Evolutionary conservation across 2,888 invertebrate species (phyloP).

Genomic region (Gonocerus acuteangulatus): DNA sequence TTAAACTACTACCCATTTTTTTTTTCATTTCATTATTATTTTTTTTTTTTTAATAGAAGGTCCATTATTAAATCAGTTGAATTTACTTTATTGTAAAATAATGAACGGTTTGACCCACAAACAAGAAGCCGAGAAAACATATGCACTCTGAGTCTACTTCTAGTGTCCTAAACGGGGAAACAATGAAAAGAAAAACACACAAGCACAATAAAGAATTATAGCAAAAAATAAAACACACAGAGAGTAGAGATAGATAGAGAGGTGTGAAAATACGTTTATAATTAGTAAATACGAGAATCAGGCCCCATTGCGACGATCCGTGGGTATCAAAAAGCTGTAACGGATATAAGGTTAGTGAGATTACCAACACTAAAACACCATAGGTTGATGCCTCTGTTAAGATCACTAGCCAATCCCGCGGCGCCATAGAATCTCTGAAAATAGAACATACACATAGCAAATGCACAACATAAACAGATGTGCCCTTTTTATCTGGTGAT

Average conservation of each 20-base stretch:
- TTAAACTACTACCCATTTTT: too few species aligned
- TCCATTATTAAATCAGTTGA: too few species aligned
- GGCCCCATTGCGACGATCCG: slow-evolving; percentile 37
- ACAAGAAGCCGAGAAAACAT: slow-evolving; percentile 29
- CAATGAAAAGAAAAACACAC: slow-evolving; percentile 37
- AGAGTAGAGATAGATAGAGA: slow-evolving; percentile 33
- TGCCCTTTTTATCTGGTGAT: slow-evolving; percentile 18
- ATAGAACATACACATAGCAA: slow-evolving; percentile 37
- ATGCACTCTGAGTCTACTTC: slow-evolving; percentile 33
- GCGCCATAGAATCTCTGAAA: slow-evolving; percentile 35
- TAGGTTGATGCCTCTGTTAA: slow-evolving; percentile 34
- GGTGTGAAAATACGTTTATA: slow-evolving; percentile 33
- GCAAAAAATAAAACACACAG: slow-evolving; percentile 34
- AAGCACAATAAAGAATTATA: slow-evolving; percentile 35
- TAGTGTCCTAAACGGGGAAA: slow-evolving; percentile 36
- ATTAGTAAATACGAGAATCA: slow-evolving; percentile 37
- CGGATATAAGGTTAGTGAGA: slow-evolving; percentile 37
- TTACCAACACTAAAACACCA: slow-evolving; percentile 37
- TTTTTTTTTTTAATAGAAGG: neutral
- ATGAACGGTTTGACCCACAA: slow-evolving; percentile 18
- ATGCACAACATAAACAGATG: slow-evolving; percentile 34
- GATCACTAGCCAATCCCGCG: slow-evolving; percentile 32
- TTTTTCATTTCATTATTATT: too few species aligned
- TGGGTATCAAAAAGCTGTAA: slow-evolving; percentile 37
- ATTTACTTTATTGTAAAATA: neutral